These are phyloP conservation scores for Folsomia candida DNA, from an alignment of 2,888 invertebrate species.

Conservation along the genomic window DNA sequence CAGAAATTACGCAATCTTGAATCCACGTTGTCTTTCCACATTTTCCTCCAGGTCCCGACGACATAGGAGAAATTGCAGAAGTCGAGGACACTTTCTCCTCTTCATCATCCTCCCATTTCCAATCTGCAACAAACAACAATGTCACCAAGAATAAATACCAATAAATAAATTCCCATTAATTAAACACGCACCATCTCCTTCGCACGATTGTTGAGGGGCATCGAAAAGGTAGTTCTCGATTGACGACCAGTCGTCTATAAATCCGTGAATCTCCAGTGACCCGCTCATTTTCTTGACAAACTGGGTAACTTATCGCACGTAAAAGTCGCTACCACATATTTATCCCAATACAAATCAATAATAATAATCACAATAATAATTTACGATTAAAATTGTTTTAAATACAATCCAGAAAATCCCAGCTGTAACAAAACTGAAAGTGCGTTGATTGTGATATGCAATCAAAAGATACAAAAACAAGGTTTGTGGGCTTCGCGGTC, in stretches of 20 bases:
- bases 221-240: conserved; percentile 25
- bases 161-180: background rate
- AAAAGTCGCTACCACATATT: too few relatives aligned
- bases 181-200: conserved; percentile 13
- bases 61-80: background rate
- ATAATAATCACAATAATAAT: too few relatives aligned
- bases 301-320: too few relatives aligned
- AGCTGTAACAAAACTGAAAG: too few relatives aligned
- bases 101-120: conserved; percentile 41
- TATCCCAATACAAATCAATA: too few relatives aligned
- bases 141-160: too few relatives aligned
- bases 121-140: conserved; percentile 10
- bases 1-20: conserved; percentile 65
- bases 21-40: conserved; percentile 58
- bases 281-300: conserved; percentile 45
- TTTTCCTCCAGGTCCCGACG: background rate
- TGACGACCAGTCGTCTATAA: conserved; percentile 38
- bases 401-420: too few relatives aligned
- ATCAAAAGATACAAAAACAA: too few relatives aligned
- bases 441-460: too few relatives aligned
- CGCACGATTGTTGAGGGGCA: too few relatives aligned
- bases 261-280: conserved; percentile 42
- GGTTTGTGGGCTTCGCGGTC: too few relatives aligned
- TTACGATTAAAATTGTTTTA: too few relatives aligned
- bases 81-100: background rate